Evolutionary conservation across 2,113 vertebrate species (phyloP), one percentile per base, ranked within the genome.

Genomic region (Phrynosoma blainvillii): DNA sequence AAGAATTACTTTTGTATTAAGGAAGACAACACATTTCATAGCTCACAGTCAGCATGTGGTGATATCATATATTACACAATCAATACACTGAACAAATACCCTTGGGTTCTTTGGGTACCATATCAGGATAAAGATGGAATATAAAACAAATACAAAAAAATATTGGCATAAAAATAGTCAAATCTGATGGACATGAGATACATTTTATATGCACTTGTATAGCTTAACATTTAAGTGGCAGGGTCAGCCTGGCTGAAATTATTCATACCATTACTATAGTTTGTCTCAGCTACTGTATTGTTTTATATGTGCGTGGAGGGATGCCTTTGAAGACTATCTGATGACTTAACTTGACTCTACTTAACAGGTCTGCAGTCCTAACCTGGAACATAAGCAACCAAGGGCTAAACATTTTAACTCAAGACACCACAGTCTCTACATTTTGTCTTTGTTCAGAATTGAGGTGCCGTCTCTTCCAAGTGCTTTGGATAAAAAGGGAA

Each of bases 271-370:
- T 52, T 84, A 30, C 32, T 32, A 21, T 2, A 27, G 23, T 30
- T 90, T 32, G 92, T 79, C 90, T 93, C 84, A 92, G 65, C 21
- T 88, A 77, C 88, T 77, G 42, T 89, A 81, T 36, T 87, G 91
- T 85, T 79, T 87, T 68, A 81, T 36, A 18, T 47, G 47, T 47
- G 47, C 5, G 47, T 47, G 59, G 59, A 62, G 59, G 59, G 59
- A 3, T 62, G 59, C 3, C 14, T 16, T 59, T 59, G 56, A 59
- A 59, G 56, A 59, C 56, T 59, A 59, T 62, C 14, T 62, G 14
- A 62, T 62, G 12, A 62, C 59, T 62, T 62, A 18, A 14, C 18
- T 62, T 62, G 59, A 20, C 59, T 47, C 4, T 47, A 47, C 47
- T 62, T 62, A 62, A 62, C 14, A 18, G 18, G 4, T 62, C 59